Evolutionary conservation across 2,113 vertebrate genomes (phyloP).

Genomic region (Abramis brama): DNA sequence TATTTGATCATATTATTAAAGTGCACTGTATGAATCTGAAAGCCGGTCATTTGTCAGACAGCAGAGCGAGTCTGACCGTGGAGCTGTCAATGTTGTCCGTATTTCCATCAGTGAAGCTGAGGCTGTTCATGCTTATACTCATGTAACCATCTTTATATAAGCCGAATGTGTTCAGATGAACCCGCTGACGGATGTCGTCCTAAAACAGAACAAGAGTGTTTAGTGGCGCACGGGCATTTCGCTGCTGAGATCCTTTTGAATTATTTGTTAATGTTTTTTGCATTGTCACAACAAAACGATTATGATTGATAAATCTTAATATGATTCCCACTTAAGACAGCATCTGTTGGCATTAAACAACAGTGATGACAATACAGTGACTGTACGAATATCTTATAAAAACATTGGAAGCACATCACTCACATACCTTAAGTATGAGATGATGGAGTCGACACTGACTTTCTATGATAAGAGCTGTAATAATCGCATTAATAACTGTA

Average conservation of each 20-base stretch:
- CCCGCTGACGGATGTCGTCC: slow-evolving; percentile 84
- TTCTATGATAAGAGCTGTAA: slow-evolving; percentile 49
- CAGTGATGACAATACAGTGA: neutral
- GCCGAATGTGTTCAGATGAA: slow-evolving; percentile 87
- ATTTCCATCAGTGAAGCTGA: slow-evolving; percentile 67
- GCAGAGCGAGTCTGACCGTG: slow-evolving; percentile 62
- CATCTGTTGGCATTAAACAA: neutral
- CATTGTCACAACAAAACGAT: neutral
- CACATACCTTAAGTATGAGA: slow-evolving; percentile 59
- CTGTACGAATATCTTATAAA: neutral
- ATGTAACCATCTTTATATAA: slow-evolving; percentile 86
- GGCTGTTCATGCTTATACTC: slow-evolving; percentile 77
- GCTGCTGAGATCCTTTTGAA: neutral
- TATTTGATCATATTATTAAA: neutral
- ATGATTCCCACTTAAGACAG: neutral
- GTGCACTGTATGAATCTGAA: neutral
- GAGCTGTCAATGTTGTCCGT: slow-evolving; percentile 47
- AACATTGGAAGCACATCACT: neutral
- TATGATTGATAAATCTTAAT: neutral
- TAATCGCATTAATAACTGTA: slow-evolving; percentile 40
- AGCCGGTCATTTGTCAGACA: neutral
- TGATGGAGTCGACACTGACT: slow-evolving; percentile 58
- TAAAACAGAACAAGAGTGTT: slow-evolving; percentile 47
- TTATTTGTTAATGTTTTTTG: neutral
- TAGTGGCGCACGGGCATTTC: neutral